phyloP scores from a whole-genome alignment of 1,140 invertebrate genomes.

The Neodiprion fabricii region DNA sequence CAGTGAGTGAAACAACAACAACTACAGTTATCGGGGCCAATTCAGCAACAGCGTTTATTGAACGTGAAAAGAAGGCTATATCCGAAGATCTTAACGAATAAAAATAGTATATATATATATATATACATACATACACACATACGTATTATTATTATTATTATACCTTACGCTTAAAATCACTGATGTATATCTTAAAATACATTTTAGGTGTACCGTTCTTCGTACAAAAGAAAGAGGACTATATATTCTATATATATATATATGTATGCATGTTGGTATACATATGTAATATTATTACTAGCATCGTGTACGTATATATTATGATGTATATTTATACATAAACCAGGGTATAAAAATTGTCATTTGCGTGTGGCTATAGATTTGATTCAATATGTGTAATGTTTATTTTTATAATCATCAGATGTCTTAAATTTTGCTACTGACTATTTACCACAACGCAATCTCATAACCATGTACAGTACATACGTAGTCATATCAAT shows the following conservation, averaged over 20 bases:
- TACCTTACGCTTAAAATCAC: no score
- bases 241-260: not conserved
- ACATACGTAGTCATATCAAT: not conserved
- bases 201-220: not conserved
- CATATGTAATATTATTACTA: not conserved
- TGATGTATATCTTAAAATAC: not conserved
- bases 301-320: not conserved
- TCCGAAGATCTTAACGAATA: slow-evolving; percentile 40
- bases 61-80: slow-evolving; percentile 47
- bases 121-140: not conserved
- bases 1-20: slow-evolving; percentile 73
- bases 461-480: not conserved
- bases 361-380: not conserved
- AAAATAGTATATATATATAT: not conserved
- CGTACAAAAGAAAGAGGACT: not conserved
- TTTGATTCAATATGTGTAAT: no score
- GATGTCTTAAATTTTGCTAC: not conserved
- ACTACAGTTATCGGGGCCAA: slow-evolving; percentile 68
- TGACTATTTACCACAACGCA: not conserved
- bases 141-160: not conserved
- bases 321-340: not conserved
- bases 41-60: slow-evolving; percentile 49
- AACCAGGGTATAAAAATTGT: slow-evolving; percentile 1
- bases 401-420: not conserved
- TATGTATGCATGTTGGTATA: not conserved